Evolutionary conservation across 2,113 vertebrate genomes (phyloP), one percentile per base, ranked within the genome.

Genomic region (Telmatochromis sp.): DNA sequence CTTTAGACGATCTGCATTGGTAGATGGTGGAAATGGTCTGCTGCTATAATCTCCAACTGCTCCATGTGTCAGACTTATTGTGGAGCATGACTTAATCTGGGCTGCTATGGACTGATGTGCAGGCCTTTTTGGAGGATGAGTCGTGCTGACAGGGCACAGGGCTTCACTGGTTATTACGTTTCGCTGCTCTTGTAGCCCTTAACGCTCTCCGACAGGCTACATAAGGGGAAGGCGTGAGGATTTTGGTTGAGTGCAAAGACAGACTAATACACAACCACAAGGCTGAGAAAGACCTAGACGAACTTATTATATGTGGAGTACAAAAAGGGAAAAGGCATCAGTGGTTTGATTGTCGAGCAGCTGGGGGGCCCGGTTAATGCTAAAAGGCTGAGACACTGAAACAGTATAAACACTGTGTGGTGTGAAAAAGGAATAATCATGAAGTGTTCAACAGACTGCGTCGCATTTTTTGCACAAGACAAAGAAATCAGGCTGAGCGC

Each of bases 141-240:
- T 51, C 45, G 17, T 31, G 73, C 73, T 78, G 73, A 51, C 73
- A 78, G 73, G 73, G 45, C 17, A 78, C 73, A 78, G 45, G 73
- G 73, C 73, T n/a, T 78, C 73, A 19, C 26, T 51, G 86, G 80
- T 87, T 89, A 90, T 93, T 89, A 75, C 81, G 31, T 82, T 83
- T 53, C 50, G 11, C 15, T 81, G 35, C 81, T 73, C 75, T 50
- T 68, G 83, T 86, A 55, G 87, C 53, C 37, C 37, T 54, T 82
- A 75, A 90, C 85, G 7, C 58, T 50, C 17, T 51, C 73, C 3
- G 73, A 78, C 73, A 78, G 73, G 73, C 73, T 78, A 50, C 73
- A 78, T 54, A 58, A 14, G 23, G 55, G 60, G 3, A n/a, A 31
- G 75, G 65, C 71, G 31, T 3, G 13, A 84, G 78, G 45, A 51